Conservation (phyloP, 2,888 invertebrate genomes). For the Heteromyza rotundicornis region DNA sequence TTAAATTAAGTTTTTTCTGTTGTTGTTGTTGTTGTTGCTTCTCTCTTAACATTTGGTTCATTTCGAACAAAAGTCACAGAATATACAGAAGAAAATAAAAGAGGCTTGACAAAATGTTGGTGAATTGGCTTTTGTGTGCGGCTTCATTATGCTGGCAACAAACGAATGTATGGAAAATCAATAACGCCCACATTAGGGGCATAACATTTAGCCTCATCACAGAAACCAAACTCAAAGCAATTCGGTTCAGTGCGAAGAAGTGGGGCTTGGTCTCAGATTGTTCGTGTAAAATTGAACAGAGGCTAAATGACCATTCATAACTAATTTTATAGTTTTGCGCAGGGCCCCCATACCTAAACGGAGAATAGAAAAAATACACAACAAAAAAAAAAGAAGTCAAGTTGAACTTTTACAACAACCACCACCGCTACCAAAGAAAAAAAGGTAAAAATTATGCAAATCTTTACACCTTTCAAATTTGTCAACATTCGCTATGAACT, state of each 20-base stretch:
- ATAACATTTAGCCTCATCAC: too few species aligned
- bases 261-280: too few species aligned
- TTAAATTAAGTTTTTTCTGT: too few species aligned
- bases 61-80: background rate
- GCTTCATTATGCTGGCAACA: background rate
- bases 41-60: too few species aligned
- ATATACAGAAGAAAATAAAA: background rate
- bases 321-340: slow-evolving; percentile 24
- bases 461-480: slow-evolving; percentile 1
- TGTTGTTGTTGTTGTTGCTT: too few species aligned
- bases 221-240: too few species aligned
- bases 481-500: background rate
- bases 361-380: too few species aligned
- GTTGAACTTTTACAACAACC: too few species aligned
- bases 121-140: background rate
- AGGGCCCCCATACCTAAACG: too few species aligned
- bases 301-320: slow-evolving; percentile 47
- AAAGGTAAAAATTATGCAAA: slow-evolving; percentile 5
- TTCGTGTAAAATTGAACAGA: slow-evolving; percentile 27
- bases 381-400: too few species aligned
- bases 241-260: too few species aligned
- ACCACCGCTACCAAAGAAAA: too few species aligned
- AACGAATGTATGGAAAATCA: slow-evolving; percentile 2
- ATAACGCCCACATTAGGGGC: slow-evolving; percentile 3
- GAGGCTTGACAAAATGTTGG: background rate